These are phyloP conservation scores for Notothenia coriiceps DNA, from an alignment of 2,113 vertebrate genomes.

Conservation along the genomic window DNA sequence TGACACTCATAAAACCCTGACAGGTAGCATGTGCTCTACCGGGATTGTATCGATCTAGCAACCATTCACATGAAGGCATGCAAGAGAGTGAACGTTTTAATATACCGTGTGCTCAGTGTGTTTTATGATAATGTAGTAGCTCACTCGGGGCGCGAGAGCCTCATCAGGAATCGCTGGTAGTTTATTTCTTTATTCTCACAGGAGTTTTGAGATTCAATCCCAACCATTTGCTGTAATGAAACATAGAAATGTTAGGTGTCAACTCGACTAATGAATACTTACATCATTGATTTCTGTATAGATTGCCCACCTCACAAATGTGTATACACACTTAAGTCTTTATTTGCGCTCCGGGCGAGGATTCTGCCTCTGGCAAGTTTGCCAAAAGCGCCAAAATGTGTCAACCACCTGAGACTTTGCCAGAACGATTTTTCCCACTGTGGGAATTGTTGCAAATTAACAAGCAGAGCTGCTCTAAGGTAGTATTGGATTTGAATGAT, in stretches of 20 bases:
- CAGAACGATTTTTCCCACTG: background rate
- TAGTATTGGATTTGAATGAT: background rate
- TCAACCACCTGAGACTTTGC: background rate
- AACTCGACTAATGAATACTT: background rate
- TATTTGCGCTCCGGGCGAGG: background rate
- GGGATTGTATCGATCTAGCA: slow-evolving; percentile 59
- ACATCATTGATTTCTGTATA: background rate
- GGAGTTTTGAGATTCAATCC: slow-evolving; percentile 20
- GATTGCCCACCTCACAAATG: background rate
- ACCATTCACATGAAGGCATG: slow-evolving; percentile 8
- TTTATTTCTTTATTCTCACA: slow-evolving; percentile 36
- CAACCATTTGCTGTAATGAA: slow-evolving; percentile 11
- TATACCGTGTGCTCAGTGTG: slow-evolving; percentile 40
- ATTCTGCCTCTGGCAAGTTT: background rate
- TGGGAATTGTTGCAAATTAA: slow-evolving; percentile 1
- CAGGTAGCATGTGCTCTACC: slow-evolving; percentile 27
- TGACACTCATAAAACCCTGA: slow-evolving; percentile 55
- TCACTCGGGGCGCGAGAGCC: background rate
- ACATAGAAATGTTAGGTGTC: slow-evolving; percentile 11
- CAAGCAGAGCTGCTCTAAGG: background rate
- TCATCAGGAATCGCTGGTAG: slow-evolving; percentile 24
- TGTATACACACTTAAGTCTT: background rate
- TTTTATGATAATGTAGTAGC: slow-evolving; percentile 54
- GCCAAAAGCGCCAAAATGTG: background rate
- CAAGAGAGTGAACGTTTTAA: slow-evolving; percentile 61